Percentiles rank a stretch among this genome's conserved stretches.
These are phyloP conservation scores for Neoitamus cyanurus DNA, from an alignment of 2,888 invertebrate species.

Conservation along the genomic window DNA sequence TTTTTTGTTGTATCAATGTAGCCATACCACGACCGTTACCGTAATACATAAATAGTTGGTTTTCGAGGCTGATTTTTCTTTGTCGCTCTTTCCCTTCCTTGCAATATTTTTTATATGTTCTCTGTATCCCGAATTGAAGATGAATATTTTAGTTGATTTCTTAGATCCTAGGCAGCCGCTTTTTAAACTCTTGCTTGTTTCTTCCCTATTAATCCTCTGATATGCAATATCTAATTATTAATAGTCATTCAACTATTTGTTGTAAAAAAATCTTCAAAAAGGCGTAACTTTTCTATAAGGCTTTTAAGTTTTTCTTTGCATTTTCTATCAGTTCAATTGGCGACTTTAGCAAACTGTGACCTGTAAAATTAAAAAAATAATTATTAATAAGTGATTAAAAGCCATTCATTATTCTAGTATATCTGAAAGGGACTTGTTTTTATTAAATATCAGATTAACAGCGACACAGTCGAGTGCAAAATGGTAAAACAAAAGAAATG, in stretches of 20 bases:
- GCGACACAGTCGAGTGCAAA: no score
- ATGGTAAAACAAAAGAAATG: no score
- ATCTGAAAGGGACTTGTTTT: no score
- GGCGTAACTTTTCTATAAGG: conserved; percentile 51
- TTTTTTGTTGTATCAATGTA: conserved; percentile 85
- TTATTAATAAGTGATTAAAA: no score
- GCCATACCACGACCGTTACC: conserved; percentile 71
- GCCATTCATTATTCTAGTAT: no score
- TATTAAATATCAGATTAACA: no score
- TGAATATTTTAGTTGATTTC: conserved; percentile 20
- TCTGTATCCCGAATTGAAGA: conserved; percentile 18
- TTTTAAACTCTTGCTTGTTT: conserved; percentile 2
- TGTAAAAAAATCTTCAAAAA: conserved; percentile 50
- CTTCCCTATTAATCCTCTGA: conserved; percentile 41
- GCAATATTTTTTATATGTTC: not conserved
- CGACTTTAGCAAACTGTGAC: conserved; percentile 15
- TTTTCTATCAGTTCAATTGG: conserved; percentile 9
- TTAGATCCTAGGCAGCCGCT: not conserved
- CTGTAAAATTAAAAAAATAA: not conserved
- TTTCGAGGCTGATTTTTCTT: not conserved
- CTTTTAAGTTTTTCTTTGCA: conserved; percentile 48
- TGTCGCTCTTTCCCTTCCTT: not conserved
- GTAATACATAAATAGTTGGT: conserved; percentile 57
- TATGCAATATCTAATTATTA: conserved; percentile 48
- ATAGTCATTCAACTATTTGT: conserved; percentile 24